phyloP scores from a whole-genome alignment of 1,140 invertebrate species.

The Pseudomyrmex concolor region DNA sequence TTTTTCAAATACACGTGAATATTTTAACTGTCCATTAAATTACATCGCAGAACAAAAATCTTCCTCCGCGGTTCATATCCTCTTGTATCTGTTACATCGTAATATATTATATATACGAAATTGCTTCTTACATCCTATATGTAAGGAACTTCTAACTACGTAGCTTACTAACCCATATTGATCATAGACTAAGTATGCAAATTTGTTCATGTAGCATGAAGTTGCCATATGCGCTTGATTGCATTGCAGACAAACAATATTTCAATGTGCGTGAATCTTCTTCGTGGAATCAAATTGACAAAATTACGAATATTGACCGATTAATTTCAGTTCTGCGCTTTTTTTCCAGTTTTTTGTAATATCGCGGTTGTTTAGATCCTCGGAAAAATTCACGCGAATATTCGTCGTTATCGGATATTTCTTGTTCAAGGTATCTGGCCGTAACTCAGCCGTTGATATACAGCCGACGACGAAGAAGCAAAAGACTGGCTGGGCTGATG shows the following conservation, averaged over 20 bases:
- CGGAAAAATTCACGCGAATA: conserved; percentile 1
- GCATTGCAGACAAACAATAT: conserved; percentile 3
- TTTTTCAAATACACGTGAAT: too few relatives aligned
- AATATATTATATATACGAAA: background rate
- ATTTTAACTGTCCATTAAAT: too few relatives aligned
- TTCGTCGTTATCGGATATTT: background rate
- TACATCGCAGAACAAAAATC: too few relatives aligned
- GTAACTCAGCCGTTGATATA: conserved; percentile 94
- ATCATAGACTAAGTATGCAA: background rate
- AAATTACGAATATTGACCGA: too few relatives aligned
- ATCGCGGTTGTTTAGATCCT: too few relatives aligned
- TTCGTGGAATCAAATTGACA: background rate
- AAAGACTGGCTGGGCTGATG: conserved; percentile 91
- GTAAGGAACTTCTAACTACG: background rate
- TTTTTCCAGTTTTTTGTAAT: too few relatives aligned
- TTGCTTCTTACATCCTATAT: background rate
- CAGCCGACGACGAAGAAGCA: conserved; percentile 90
- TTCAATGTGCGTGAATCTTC: background rate
- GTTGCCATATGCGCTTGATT: background rate
- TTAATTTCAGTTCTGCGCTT: too few relatives aligned
- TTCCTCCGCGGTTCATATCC: too few relatives aligned
- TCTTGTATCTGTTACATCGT: too few relatives aligned
- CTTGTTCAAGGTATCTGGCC: conserved; percentile 90
- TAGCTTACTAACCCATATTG: background rate
- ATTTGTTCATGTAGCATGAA: background rate